Conservation (phyloP, 2,888 invertebrate genomes). For the Pyralis farinalis region DNA sequence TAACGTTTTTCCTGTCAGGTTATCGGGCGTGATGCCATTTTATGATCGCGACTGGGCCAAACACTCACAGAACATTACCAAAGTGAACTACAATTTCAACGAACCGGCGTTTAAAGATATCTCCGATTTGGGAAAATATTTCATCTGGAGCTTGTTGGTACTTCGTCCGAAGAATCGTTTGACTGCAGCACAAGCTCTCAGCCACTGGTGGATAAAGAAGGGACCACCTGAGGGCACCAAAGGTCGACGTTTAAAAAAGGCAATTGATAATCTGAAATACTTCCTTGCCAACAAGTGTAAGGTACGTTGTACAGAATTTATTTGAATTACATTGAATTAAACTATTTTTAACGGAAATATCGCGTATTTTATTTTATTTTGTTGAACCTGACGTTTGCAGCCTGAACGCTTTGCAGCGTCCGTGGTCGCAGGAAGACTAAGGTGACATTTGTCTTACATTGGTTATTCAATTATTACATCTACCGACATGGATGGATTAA, state of each 20-base stretch:
- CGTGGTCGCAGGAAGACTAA: no score
- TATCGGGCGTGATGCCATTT: conserved; percentile 95
- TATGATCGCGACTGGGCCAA: conserved; percentile 94
- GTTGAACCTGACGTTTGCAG: no score
- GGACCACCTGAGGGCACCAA: conserved; percentile 29
- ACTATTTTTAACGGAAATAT: no score
- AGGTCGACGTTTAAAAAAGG: conserved; percentile 25
- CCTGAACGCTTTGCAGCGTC: no score
- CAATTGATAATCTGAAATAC: conserved; percentile 29
- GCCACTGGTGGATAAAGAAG: conserved; percentile 83
- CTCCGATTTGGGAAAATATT: conserved; percentile 91
- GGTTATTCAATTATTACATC: no score
- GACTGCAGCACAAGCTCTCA: conserved; percentile 86
- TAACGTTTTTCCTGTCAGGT: conserved; percentile 66
- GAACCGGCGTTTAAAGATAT: conserved; percentile 93
- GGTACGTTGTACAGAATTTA: no score
- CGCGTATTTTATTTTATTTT: no score
- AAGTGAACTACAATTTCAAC: conserved; percentile 94
- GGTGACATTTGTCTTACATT: no score
- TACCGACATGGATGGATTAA: no score
- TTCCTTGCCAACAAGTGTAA: conserved; percentile 31
- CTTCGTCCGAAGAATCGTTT: conserved; percentile 87
- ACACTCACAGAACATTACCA: conserved; percentile 93
- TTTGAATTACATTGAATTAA: no score
- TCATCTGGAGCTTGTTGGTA: conserved; percentile 87